Evolutionary conservation across 2,888 invertebrate genomes (phyloP).

Genomic region (Criorhina ranunculi): DNA sequence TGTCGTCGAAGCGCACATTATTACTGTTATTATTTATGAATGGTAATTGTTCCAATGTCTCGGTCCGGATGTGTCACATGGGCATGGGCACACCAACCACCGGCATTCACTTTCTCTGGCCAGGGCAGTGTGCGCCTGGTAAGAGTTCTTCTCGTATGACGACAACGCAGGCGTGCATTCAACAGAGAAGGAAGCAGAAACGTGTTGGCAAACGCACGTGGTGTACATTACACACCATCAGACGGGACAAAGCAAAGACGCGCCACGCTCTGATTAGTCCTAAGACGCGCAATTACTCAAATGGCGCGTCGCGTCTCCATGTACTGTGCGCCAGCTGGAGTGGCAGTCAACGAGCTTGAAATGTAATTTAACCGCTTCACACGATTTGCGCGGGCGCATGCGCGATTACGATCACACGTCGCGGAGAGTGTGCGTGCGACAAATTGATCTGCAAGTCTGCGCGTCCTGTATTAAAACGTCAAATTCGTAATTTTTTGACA

Average conservation of each 20-base stretch:
- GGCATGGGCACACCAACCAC: constrained; percentile 8
- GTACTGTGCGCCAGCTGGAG: constrained; percentile 14
- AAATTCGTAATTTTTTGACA: constrained; percentile 74
- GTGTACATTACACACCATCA: constrained; percentile 61
- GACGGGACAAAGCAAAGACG: constrained; percentile 30
- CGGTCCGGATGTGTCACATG: constrained; percentile 63
- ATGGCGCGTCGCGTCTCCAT: constrained; percentile 32
- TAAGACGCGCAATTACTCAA: constrained; percentile 69
- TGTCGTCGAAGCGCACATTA: constrained; percentile 26
- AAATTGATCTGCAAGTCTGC: constrained; percentile 57
- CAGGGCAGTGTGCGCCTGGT: constrained; percentile 23
- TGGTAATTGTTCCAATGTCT: constrained; percentile 74
- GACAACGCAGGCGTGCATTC: constrained; percentile 7
- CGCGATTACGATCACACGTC: constrained; percentile 37
- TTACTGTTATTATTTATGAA: constrained; percentile 72
- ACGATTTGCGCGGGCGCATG: constrained; percentile 61
- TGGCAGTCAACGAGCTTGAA: constrained; percentile 60
- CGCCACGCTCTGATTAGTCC: constrained; percentile 67
- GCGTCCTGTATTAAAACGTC: constrained; percentile 71
- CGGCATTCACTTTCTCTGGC: constrained; percentile 67
- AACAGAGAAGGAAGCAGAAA: constrained; percentile 54
- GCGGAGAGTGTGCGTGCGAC: constrained; percentile 58
- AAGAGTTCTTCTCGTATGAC: constrained; percentile 55
- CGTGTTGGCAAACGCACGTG: constrained; percentile 60
- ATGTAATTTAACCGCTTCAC: constrained; percentile 61